phyloP scores from a whole-genome alignment of 1,140 invertebrate genomes.

The Hycleus phaleratus region DNA sequence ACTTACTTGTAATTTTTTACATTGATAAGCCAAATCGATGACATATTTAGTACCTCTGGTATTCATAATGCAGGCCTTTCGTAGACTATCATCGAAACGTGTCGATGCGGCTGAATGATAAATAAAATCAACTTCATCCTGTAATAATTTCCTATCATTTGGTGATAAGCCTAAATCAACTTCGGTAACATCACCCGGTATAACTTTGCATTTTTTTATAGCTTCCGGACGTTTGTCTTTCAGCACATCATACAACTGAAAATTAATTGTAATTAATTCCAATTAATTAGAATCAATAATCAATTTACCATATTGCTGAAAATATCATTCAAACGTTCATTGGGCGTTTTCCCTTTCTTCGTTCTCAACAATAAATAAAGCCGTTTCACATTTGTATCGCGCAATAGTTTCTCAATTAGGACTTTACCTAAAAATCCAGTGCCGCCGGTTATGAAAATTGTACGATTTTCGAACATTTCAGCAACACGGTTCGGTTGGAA shows the following conservation, averaged over 20 bases:
- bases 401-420: conserved; percentile 76
- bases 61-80: conserved; percentile 65
- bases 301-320: conserved; percentile 50
- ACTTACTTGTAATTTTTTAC: conserved; percentile 59
- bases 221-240: conserved; percentile 11
- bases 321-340: conserved; percentile 54
- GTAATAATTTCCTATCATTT: conserved; percentile 59
- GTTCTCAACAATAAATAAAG: conserved; percentile 73
- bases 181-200: conserved; percentile 70
- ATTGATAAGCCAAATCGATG: conserved; percentile 64
- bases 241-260: conserved; percentile 20
- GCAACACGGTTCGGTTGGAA: conserved; percentile 44
- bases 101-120: conserved; percentile 90
- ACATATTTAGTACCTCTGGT: conserved; percentile 66
- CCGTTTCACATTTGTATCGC: conserved; percentile 62
- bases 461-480: conserved; percentile 44
- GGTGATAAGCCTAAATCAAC: conserved; percentile 66
- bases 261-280: too few species aligned
- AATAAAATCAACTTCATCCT: conserved; percentile 69
- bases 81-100: conserved; percentile 67
- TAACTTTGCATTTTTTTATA: conserved; percentile 54
- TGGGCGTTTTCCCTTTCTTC: conserved; percentile 63
- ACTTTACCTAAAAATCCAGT: conserved; percentile 84
- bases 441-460: conserved; percentile 53
- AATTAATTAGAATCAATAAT: too few species aligned